Conservation (phyloP, 2,888 invertebrate species). For the Troides oblongomaculatus region DNA sequence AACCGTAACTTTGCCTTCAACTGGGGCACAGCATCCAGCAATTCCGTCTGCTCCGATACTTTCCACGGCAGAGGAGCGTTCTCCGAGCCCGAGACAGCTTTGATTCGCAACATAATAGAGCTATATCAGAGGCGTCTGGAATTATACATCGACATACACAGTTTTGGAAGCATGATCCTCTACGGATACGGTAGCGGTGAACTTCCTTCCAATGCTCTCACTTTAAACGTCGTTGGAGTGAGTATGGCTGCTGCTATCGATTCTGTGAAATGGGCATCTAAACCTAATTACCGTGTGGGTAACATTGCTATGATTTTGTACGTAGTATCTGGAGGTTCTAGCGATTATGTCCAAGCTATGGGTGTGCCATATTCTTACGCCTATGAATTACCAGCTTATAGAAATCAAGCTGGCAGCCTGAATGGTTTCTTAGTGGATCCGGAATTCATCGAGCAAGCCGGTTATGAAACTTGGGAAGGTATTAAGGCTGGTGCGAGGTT, state of each 20-base stretch:
- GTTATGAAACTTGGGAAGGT: conserved; percentile 81
- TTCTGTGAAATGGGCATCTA: conserved; percentile 61
- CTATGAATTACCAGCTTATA: conserved; percentile 78
- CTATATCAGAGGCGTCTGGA: conserved; percentile 70
- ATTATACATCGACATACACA: conserved; percentile 86
- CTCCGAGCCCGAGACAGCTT: conserved; percentile 83
- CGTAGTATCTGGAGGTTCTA: conserved; percentile 81
- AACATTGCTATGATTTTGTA: conserved; percentile 73
- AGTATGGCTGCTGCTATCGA: conserved; percentile 68
- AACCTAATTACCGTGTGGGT: conserved; percentile 72
- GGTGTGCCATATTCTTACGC: conserved; percentile 80
- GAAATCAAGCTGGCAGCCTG: conserved; percentile 50
- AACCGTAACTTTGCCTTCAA: conserved; percentile 87
- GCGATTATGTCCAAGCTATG: conserved; percentile 80
- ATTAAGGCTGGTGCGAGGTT: conserved; percentile 75
- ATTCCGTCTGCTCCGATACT: conserved; percentile 77
- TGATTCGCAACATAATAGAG: conserved; percentile 79
- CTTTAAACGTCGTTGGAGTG: conserved; percentile 60
- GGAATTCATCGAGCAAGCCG: conserved; percentile 77
- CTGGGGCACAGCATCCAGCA: conserved; percentile 81
- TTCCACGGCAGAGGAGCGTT: conserved; percentile 82
- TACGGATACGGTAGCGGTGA: conserved; percentile 60
- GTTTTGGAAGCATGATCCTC: conserved; percentile 83
- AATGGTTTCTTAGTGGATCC: conserved; percentile 80
- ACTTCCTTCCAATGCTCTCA: conserved; percentile 70